Percentiles rank a stretch among this genome's conserved stretches.
phyloP scores from a whole-genome alignment of 1,140 invertebrate genomes.

The Heliothis virescens region DNA sequence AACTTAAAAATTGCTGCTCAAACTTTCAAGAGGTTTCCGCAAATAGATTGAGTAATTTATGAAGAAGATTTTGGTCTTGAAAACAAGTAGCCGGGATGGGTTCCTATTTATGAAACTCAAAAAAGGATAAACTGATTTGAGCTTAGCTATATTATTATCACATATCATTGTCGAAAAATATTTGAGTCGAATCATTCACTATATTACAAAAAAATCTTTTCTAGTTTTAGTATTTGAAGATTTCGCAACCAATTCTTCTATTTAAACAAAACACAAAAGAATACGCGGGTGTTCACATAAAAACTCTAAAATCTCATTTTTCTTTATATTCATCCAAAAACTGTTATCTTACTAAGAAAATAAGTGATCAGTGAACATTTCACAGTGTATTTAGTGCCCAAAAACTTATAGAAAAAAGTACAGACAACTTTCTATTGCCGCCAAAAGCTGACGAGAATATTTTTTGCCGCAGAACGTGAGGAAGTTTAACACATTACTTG shows the following conservation, averaged over 20 bases:
- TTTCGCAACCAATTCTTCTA: neutral
- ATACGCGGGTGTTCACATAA: neutral
- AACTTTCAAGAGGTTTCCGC: too few species aligned
- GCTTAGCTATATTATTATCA: too few species aligned
- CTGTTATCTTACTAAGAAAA: neutral
- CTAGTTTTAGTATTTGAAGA: too few species aligned
- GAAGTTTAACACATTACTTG: conserved; percentile 68
- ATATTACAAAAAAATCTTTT: too few species aligned
- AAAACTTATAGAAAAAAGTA: neutral
- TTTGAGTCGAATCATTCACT: too few species aligned
- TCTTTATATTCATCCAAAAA: neutral
- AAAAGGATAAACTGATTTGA: too few species aligned
- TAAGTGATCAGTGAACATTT: neutral
- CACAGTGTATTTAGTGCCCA: neutral
- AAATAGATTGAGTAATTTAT: too few species aligned
- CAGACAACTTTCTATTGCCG: neutral
- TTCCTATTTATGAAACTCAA: too few species aligned
- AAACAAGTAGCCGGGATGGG: too few species aligned
- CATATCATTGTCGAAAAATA: too few species aligned
- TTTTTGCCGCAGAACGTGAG: conserved; percentile 72
- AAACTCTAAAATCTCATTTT: neutral
- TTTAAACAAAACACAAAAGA: neutral
- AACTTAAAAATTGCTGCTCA: too few species aligned
- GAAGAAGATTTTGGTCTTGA: too few species aligned
- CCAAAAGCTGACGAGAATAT: conserved; percentile 15